A percentile compares a stretch with the other conserved stretches of the same genome.
These are phyloP conservation scores for Semotilus atromaculatus DNA, from an alignment of 2,797 vertebrate genomes.

Conservation along the genomic window DNA sequence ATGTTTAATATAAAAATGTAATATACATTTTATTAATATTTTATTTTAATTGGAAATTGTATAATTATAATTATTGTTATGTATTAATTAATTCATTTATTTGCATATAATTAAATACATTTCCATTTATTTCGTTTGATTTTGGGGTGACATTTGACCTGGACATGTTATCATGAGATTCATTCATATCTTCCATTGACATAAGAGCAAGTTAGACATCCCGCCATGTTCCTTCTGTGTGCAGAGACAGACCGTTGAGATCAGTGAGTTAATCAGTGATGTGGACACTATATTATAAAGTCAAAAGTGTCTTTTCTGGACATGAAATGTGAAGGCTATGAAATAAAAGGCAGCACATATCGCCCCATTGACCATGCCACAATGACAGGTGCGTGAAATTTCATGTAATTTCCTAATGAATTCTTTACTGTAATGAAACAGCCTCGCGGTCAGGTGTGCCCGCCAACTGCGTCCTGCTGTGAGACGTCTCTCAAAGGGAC, in stretches of 20 bases:
- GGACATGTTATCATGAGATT: neutral
- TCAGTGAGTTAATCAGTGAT: conserved; percentile 21
- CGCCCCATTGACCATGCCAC: neutral
- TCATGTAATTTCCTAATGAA: conserved; percentile 10
- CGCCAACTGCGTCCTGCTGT: conserved; percentile 5
- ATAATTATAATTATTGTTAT: no score
- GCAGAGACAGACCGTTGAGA: neutral
- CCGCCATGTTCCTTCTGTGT: neutral
- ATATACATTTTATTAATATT: no score
- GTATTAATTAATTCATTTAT: no score
- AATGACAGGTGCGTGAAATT: neutral
- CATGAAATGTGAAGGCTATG: conserved; percentile 2
- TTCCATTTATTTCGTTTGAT: neutral
- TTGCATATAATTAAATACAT: neutral
- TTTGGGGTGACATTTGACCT: conserved; percentile 1
- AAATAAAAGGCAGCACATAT: neutral
- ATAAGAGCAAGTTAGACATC: neutral
- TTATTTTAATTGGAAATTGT: no score
- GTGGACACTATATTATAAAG: neutral
- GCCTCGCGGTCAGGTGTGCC: neutral
- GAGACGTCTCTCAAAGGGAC: conserved; percentile 42
- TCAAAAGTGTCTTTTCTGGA: conserved; percentile 35
- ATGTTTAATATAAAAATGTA: no score
- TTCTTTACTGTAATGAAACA: conserved; percentile 34
- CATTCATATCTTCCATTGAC: neutral